Base-by-base conservation (phyloP, 2,113 vertebrate genomes). In the Lamprologus ornatipinnis region DNA sequence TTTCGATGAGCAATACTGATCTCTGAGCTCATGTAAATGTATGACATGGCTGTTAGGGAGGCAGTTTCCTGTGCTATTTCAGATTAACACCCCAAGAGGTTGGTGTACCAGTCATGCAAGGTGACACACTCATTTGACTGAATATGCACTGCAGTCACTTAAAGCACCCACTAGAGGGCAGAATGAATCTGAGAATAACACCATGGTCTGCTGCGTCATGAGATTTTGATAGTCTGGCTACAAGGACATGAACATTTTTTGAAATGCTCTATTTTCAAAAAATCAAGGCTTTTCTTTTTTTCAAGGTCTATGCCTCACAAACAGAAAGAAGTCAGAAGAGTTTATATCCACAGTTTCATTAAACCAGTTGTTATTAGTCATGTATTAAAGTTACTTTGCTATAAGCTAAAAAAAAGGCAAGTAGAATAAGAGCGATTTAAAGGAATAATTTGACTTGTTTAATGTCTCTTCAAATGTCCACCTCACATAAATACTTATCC, bases 111-210 rank as follows among this genome's bases (percentile, higher is more conserved):
- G 65, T 70, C 88, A 88, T 87, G 33, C 83, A 82, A 90, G 87
- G 85, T 85, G 89, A 78, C 23, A 33, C 45, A n/a, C 5, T 51
- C 10, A 9, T 49, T 31, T 33, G 26, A 63, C 35, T 75, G 55
- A 60, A 51, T 81, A 37, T 17, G 51, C 28, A n/a, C 31, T 92
- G 87, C 84, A 83, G 31, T 90, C 3, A 55, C n/a, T 26, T 35
- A 4, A 53, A 12, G 2, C 23, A 5, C 2, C 89, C 95, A 94
- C 93, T 57, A 93, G 91, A 91, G 90, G 93, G 93, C 88, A 88
- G 51, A 37, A 51, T 75, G 19, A 73, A 55, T n/a, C 82, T 60
- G 65, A 17, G 4, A 53, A 87, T 31, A 54, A 31, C 10, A 31
- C 23, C 14, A 28, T 9, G 6, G 12, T 53, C 15, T 12, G 26